Conservation (phyloP, 1,140 invertebrate genomes). For the Berghia stephanieae region DNA sequence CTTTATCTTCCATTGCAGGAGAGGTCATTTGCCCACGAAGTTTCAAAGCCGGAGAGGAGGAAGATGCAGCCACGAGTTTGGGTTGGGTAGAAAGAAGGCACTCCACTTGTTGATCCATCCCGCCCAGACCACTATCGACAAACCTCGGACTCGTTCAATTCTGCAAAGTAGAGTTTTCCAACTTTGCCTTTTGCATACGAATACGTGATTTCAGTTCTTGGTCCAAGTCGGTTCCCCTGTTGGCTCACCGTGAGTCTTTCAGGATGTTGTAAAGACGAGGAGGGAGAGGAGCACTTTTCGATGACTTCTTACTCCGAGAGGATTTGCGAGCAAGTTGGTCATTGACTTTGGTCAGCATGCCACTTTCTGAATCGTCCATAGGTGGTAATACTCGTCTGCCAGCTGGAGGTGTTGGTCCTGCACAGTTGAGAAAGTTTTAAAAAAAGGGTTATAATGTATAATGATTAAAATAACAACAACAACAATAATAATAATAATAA, state of each 20-base stretch:
- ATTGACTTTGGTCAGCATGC: constrained; percentile 40
- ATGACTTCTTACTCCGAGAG: constrained; percentile 49
- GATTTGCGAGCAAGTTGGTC: constrained; percentile 51
- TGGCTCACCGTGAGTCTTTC: constrained; percentile 32
- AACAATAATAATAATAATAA: no score
- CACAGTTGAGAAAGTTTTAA: no score
- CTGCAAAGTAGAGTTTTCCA: constrained; percentile 51
- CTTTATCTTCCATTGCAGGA: constrained; percentile 41
- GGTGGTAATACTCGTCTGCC: no score
- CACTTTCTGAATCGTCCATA: no score
- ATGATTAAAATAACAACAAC: no score
- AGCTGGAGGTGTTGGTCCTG: no score
- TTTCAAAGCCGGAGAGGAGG: neutral
- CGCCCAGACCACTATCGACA: constrained; percentile 27
- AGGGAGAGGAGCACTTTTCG: constrained; percentile 49
- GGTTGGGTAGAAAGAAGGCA: constrained; percentile 5
- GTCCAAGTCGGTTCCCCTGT: constrained; percentile 43
- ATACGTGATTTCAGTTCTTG: constrained; percentile 59
- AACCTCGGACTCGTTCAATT: constrained; percentile 40
- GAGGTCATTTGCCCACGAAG: constrained; percentile 36
- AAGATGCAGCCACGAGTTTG: no score
- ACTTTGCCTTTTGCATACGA: constrained; percentile 61
- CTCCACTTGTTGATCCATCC: neutral
- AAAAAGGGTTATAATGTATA: no score
- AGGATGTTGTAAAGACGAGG: constrained; percentile 51